A percentile compares a stretch with the other conserved stretches of the same genome.
phyloP scores from a whole-genome alignment of 2,113 vertebrate species.

The Paramisgurnus dabryanus region DNA sequence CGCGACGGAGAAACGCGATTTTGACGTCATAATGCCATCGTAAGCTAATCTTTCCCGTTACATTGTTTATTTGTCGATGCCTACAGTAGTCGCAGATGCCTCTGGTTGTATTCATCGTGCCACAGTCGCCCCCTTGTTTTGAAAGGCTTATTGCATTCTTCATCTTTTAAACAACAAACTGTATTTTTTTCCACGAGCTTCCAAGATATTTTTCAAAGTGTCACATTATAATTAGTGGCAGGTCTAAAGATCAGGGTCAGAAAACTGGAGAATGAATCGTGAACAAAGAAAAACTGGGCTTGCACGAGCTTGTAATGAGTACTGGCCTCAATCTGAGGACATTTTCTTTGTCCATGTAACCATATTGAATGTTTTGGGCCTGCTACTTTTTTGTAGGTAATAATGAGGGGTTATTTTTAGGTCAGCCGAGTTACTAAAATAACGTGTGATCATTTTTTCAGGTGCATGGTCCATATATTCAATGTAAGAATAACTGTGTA shows the following conservation, averaged over 20 bases:
- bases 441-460: background rate
- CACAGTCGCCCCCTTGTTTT: too few relatives aligned
- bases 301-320: background rate
- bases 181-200: background rate
- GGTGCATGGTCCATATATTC: background rate
- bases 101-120: background rate
- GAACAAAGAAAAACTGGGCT: background rate
- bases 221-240: background rate
- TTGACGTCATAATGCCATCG: conserved; percentile 22
- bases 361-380: background rate
- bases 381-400: background rate
- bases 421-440: background rate
- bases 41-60: too few relatives aligned
- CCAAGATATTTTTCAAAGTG: background rate
- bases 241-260: background rate
- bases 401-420: background rate
- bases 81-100: background rate
- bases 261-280: background rate
- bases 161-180: background rate
- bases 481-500: background rate
- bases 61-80: background rate
- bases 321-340: background rate
- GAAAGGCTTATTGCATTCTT: background rate
- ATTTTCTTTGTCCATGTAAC: background rate
- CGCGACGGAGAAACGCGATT: background rate